These are phyloP conservation scores for Ommatoiulus sabulosus DNA, from an alignment of 2,888 invertebrate species.

Conservation along the genomic window DNA sequence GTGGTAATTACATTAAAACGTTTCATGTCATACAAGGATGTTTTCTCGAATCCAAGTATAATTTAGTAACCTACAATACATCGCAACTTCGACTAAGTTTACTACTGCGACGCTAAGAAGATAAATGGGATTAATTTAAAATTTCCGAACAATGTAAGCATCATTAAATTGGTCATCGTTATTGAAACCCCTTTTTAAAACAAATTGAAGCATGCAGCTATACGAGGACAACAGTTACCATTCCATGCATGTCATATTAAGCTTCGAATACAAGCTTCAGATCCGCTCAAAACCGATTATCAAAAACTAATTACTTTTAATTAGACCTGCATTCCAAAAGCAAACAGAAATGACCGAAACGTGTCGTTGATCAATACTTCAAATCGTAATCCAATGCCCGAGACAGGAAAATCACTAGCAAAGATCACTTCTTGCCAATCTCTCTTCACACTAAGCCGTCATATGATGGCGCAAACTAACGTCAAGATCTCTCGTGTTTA, in stretches of 20 bases:
- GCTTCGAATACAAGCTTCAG: not conserved
- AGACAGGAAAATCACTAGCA: not conserved
- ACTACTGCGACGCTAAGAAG: not conserved
- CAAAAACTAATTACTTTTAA: not conserved
- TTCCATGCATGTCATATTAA: not conserved
- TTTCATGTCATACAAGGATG: too few relatives aligned
- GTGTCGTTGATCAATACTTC: not conserved
- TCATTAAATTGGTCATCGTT: not conserved
- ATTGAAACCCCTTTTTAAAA: too few relatives aligned
- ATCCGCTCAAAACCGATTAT: not conserved
- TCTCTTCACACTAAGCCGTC: not conserved
- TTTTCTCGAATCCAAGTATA: too few relatives aligned
- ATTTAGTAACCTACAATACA: too few relatives aligned
- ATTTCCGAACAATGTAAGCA: not conserved
- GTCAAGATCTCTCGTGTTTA: conserved; percentile 48
- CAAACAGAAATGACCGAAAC: not conserved
- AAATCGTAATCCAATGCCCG: not conserved
- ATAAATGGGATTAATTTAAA: not conserved
- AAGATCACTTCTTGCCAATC: conserved; percentile 1
- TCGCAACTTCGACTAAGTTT: too few relatives aligned
- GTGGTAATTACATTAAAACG: too few relatives aligned
- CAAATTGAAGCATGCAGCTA: too few relatives aligned
- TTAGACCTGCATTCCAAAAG: not conserved
- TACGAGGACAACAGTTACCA: not conserved
- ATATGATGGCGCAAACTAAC: conserved; percentile 17